Conservation (phyloP, 2,888 invertebrate genomes). For the Amaurobius ferox region DNA sequence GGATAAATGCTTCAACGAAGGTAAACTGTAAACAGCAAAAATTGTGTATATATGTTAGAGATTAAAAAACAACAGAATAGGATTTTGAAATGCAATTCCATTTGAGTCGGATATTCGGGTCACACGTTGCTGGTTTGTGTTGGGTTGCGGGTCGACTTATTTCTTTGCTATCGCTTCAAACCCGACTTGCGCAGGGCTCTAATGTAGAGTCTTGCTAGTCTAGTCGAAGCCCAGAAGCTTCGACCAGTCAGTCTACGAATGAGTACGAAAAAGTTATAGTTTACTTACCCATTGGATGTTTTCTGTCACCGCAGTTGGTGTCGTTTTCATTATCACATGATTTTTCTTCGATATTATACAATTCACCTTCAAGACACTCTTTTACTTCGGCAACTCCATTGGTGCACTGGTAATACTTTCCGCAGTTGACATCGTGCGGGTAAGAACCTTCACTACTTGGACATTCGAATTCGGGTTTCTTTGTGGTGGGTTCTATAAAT, state of each 20-base stretch:
- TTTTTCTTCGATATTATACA: conserved; percentile 42
- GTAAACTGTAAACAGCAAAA: too few species aligned
- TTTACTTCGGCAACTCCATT: conserved; percentile 26
- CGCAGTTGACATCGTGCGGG: conserved; percentile 46
- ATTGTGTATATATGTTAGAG: too few species aligned
- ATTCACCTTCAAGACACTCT: conserved; percentile 35
- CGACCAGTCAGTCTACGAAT: not conserved
- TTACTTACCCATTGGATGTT: conserved; percentile 51
- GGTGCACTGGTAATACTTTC: conserved; percentile 45
- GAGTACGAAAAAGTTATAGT: too few species aligned
- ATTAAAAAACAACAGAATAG: too few species aligned
- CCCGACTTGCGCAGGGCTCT: too few species aligned
- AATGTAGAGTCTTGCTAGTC: too few species aligned
- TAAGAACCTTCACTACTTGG: conserved; percentile 46
- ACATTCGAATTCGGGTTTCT: conserved; percentile 37
- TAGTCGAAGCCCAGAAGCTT: not conserved
- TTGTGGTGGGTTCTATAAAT: conserved; percentile 22
- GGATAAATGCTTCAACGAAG: too few species aligned
- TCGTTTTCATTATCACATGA: conserved; percentile 43
- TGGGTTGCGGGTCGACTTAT: too few species aligned
- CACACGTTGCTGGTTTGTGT: too few species aligned
- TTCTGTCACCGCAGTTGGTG: conserved; percentile 56
- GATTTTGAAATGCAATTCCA: too few species aligned
- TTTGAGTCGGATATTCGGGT: too few species aligned
- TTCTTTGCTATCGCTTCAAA: too few species aligned